Evolutionary conservation across 2,113 vertebrate species (phyloP).

Genomic region (Panurus biarmicus): DNA sequence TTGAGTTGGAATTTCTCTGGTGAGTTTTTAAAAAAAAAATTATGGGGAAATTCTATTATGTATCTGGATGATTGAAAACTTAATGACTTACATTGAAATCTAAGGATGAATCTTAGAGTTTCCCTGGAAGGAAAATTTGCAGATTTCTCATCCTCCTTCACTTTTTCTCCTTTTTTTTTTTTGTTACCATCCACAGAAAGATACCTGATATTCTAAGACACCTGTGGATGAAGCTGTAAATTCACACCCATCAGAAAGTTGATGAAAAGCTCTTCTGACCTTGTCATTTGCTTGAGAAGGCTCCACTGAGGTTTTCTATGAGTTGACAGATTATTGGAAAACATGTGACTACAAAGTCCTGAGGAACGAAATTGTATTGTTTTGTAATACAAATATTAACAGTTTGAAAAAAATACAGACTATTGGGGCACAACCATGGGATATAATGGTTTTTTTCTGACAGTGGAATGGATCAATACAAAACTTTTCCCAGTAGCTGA

Average conservation of each 20-base stretch:
- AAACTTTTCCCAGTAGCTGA: background rate
- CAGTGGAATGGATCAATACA: background rate
- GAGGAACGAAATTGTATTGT: background rate
- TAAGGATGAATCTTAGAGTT: background rate
- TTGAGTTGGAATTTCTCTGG: background rate
- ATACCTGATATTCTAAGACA: background rate
- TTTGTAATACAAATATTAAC: background rate
- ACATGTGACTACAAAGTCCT: background rate
- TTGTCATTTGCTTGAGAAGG: background rate
- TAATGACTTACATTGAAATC: background rate
- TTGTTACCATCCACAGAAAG: background rate
- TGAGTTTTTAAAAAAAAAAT: background rate
- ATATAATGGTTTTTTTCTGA: accelerated
- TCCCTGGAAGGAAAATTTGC: background rate
- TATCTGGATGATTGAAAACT: background rate
- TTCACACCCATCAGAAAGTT: background rate
- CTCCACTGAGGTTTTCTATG: background rate
- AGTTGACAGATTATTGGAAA: background rate
- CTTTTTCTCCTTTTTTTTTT: background rate
- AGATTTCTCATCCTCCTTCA: background rate
- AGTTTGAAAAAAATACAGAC: background rate
- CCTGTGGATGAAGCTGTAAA: background rate
- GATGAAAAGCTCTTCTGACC: background rate
- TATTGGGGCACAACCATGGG: background rate
- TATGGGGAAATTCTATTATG: background rate